Base-by-base conservation (phyloP, 2,113 vertebrate species). In the Donacobius atricapilla region DNA sequence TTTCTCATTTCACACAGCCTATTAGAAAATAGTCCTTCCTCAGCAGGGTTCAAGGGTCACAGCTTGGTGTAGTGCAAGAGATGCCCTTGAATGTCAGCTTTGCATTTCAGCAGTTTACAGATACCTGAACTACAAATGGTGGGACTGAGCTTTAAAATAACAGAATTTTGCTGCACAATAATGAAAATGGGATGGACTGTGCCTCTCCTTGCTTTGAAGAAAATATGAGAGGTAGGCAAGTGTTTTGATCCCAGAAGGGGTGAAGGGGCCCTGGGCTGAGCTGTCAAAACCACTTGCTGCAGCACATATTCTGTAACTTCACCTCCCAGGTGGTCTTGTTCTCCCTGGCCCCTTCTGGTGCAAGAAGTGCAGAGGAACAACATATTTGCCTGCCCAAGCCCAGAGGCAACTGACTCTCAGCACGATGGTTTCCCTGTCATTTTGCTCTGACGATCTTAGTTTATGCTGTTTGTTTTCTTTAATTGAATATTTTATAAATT, bases 391-490 rank as follows among this genome's bases (percentile, higher is more conserved):
- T 93, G 72, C 48, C 47, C 35, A 64, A 78, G 68, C 76, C 68
- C 65, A 69, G 69, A 90, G 65, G 60, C 83, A 96, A 72, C 72
- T 83, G 72, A 58, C 68, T 92, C 79, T 65, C 76, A 87, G 68
- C 60, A 89, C 68, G 83, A 71, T 57, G 72, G 39, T 40, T 92
- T 75, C 51, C 37, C 31, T 2, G 1, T 56, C 88, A 70, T 95
- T 64, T 92, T 53, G 14, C 72, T 86, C 92, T 89, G 88, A 87
- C 76, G 10, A 79, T 93, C 83, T 78, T 72, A 37, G 70, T 87
- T 94, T 94, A 92, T 96, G 53, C n/a, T 95, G 76, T 96, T 95
- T 93, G 92, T 92, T 96, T 96, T 88, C 88, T 90, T 90, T 95
- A 95, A 96, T 69, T 83, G 83, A 94, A 92, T 93, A 93, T 93